Conservation (phyloP, 23 tunicate species). For the Oikopleura albicans region DNA sequence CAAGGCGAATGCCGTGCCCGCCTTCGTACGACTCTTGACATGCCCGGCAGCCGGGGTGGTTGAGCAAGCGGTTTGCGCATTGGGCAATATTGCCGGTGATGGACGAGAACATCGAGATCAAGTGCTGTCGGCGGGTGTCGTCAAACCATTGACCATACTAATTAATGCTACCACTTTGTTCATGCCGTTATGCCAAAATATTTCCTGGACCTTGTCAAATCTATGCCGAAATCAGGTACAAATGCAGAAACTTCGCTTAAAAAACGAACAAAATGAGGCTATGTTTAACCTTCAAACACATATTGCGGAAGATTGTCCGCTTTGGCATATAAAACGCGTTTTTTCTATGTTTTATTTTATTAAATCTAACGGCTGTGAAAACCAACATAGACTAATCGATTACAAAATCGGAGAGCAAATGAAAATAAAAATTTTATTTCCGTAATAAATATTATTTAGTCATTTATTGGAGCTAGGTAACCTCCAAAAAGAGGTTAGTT, state of each 20-base stretch:
- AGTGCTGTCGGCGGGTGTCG: conserved; percentile 48
- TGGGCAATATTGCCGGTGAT: conserved; percentile 96
- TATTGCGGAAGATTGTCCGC: too few species aligned
- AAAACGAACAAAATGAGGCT: too few species aligned
- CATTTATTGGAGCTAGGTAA: too few species aligned
- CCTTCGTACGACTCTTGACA: conserved; percentile 31
- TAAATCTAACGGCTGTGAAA: too few species aligned
- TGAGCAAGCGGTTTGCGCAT: conserved; percentile 98
- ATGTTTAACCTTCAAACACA: too few species aligned
- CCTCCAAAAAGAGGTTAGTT: too few species aligned
- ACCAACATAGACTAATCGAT: too few species aligned
- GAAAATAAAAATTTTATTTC: too few species aligned
- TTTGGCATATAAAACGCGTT: too few species aligned
- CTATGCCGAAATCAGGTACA: conserved; percentile 53
- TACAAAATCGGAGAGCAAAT: too few species aligned
- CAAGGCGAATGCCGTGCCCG: conserved; percentile 53
- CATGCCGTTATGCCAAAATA: conserved; percentile 49
- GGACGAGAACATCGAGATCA: conserved; percentile 46
- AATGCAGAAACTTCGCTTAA: background rate
- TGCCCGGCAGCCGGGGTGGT: conserved; percentile 33
- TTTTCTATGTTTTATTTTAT: too few species aligned
- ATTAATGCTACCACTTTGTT: conserved; percentile 21
- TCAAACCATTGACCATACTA: conserved; percentile 39
- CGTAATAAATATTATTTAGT: too few species aligned
- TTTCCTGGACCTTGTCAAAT: conserved; percentile 81